phyloP scores from a whole-genome alignment of 2,888 invertebrate species.

The Escarpia spicata region DNA sequence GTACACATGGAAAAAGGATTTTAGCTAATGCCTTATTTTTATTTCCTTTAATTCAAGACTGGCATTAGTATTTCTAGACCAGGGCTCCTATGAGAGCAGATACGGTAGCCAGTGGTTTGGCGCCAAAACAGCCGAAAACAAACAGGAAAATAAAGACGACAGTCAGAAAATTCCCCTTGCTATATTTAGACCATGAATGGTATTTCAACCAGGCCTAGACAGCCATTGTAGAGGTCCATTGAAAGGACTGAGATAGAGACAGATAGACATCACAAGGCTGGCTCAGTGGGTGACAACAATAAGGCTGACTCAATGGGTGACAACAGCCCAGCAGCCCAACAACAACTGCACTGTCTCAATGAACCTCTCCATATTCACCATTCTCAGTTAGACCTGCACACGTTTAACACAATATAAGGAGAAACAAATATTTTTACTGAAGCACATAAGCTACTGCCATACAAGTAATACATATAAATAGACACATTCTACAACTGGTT shows the following conservation, averaged over 20 bases:
- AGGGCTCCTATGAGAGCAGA: not conserved
- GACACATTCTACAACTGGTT: not conserved
- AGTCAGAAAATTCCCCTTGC: slow-evolving; percentile 12
- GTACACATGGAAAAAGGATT: too few relatives aligned
- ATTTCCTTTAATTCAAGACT: not conserved
- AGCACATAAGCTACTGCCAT: too few relatives aligned
- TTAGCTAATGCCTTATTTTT: too few relatives aligned
- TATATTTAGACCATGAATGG: not conserved
- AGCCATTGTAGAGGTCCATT: not conserved
- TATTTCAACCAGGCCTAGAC: not conserved
- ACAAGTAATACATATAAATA: not conserved
- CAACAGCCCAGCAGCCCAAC: not conserved
- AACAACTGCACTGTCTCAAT: not conserved
- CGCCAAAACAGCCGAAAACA: not conserved
- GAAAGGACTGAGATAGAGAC: not conserved
- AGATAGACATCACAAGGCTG: not conserved
- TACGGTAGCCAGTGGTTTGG: not conserved
- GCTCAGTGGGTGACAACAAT: not conserved
- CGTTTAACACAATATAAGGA: too few relatives aligned
- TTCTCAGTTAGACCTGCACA: not conserved
- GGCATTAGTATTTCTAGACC: not conserved
- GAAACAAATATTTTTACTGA: too few relatives aligned
- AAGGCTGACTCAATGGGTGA: not conserved
- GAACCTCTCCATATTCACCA: not conserved
- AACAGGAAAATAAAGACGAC: not conserved